phyloP scores from a whole-genome alignment of 1,140 invertebrate species.

The Drosophila truncata region DNA sequence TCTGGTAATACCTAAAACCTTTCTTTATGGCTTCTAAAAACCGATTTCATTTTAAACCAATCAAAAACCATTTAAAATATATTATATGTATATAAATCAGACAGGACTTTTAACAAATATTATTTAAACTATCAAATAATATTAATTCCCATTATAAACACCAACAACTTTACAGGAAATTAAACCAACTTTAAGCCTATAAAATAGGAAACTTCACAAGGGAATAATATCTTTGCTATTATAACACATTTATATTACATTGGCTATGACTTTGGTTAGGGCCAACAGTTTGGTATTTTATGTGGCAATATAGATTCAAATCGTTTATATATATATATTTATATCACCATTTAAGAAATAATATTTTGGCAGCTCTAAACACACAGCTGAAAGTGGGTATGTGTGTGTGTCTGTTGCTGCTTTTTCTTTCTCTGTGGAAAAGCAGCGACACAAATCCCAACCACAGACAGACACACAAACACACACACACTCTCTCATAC shows the following conservation, averaged over 20 bases:
- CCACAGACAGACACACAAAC: constrained; percentile 37
- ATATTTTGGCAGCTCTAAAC: constrained; percentile 9
- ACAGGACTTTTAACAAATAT: not conserved
- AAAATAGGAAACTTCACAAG: not conserved
- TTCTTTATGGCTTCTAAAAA: not conserved
- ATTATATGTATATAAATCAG: not conserved
- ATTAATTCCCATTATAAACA: not conserved
- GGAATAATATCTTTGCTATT: not conserved
- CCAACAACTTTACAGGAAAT: not conserved
- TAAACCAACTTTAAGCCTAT: not conserved
- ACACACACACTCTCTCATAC: not conserved
- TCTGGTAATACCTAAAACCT: rapidly evolving
- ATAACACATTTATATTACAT: not conserved
- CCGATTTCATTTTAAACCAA: not conserved
- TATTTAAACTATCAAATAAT: not conserved
- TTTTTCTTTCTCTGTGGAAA: constrained; percentile 18
- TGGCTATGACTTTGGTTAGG: not conserved
- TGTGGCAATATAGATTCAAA: constrained; percentile 10
- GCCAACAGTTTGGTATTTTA: constrained; percentile 4
- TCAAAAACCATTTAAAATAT: not conserved
- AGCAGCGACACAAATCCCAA: constrained; percentile 40
- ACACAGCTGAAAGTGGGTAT: not conserved
- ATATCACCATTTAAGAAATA: not conserved
- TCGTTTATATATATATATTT: not conserved
- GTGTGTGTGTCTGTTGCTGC: not conserved